These are phyloP conservation scores for Trachelus tabidus DNA, from an alignment of 2,888 invertebrate species.

Conservation along the genomic window DNA sequence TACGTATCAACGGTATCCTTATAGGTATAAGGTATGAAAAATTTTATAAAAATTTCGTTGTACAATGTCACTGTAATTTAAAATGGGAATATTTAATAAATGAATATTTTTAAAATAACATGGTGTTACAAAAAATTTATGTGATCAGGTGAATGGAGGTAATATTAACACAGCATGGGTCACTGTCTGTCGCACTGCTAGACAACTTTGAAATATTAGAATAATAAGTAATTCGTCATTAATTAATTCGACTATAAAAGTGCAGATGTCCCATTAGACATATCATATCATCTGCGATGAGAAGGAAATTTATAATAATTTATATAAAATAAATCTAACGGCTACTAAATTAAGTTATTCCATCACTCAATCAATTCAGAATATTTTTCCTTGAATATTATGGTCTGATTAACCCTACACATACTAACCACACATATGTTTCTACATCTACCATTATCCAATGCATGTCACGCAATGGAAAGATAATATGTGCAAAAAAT, in stretches of 20 bases:
- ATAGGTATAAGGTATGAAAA: too few species aligned
- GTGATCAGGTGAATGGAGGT: too few species aligned
- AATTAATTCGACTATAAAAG: constrained; percentile 23
- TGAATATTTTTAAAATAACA: background rate
- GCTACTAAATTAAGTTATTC: background rate
- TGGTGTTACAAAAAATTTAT: background rate
- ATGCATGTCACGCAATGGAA: background rate
- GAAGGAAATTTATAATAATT: background rate
- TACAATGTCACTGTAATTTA: background rate
- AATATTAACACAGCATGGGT: background rate
- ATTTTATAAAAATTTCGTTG: too few species aligned
- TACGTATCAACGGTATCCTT: background rate
- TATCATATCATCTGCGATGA: background rate
- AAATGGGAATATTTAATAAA: background rate
- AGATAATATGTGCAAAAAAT: background rate
- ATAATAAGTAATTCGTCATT: constrained; percentile 43
- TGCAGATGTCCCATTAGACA: background rate
- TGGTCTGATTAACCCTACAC: background rate
- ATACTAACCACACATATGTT: background rate
- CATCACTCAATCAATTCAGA: background rate
- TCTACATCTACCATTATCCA: background rate
- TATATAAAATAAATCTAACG: too few species aligned
- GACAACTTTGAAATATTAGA: constrained; percentile 48
- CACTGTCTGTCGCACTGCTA: constrained; percentile 53
- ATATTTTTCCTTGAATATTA: background rate